These are phyloP conservation scores for Passer montanus DNA, from an alignment of 2,113 vertebrate species.

Conservation along the genomic window DNA sequence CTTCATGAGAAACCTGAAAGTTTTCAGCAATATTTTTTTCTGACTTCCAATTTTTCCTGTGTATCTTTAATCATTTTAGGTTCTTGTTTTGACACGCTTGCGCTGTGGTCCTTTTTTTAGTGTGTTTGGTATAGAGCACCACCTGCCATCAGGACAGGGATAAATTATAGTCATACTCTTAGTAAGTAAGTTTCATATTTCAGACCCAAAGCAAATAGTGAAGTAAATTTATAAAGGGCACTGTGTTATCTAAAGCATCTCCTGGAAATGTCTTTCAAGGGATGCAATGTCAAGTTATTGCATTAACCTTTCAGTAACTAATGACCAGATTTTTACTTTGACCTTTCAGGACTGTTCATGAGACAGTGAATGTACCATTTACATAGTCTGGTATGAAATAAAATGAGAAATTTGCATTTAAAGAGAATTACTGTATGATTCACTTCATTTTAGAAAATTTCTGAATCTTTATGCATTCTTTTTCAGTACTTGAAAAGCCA, in stretches of 20 bases:
- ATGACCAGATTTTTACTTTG: constrained; percentile 36
- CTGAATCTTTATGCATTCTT: background rate
- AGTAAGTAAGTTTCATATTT: background rate
- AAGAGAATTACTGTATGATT: background rate
- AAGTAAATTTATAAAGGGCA: constrained; percentile 28
- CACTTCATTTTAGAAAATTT: background rate
- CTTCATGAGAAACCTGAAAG: background rate
- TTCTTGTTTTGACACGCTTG: background rate
- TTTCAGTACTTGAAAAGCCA: background rate
- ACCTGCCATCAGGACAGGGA: background rate
- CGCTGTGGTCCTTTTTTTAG: background rate
- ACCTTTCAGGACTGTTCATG: constrained; percentile 38
- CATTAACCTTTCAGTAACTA: constrained; percentile 62
- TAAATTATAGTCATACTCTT: background rate
- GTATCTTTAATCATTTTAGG: background rate
- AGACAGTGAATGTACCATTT: constrained; percentile 24
- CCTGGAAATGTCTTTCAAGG: background rate
- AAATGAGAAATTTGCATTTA: constrained; percentile 29
- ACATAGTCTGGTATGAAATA: background rate
- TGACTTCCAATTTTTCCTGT: background rate
- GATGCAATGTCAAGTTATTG: constrained; percentile 40
- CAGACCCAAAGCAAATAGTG: background rate
- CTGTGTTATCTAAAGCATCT: background rate
- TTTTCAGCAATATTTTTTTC: background rate
- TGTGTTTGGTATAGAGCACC: background rate